Conservation (phyloP, 2,113 vertebrate genomes). For the Macquaria australasica region DNA sequence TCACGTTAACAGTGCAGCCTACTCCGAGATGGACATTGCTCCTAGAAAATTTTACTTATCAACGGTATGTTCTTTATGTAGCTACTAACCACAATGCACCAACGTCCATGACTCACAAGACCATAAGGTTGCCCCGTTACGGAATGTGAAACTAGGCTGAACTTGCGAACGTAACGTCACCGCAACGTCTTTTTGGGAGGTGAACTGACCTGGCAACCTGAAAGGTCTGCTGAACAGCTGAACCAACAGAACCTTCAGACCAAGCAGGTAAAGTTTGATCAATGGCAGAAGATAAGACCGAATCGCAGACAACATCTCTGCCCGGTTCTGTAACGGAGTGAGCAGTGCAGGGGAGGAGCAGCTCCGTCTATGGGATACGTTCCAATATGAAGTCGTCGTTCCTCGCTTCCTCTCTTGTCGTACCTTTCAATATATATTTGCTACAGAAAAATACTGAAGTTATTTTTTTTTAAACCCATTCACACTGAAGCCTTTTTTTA, state of each 20-base stretch:
- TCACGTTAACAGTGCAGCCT: not conserved
- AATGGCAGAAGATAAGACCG: conserved; percentile 41
- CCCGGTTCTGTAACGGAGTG: not conserved
- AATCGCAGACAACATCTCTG: conserved; percentile 50
- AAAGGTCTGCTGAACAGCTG: conserved; percentile 72
- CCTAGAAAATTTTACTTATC: too few relatives aligned
- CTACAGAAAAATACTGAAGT: not conserved
- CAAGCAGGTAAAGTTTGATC: conserved; percentile 73
- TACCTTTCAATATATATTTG: not conserved
- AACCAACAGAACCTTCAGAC: conserved; percentile 69
- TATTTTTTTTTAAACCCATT: not conserved
- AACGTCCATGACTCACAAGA: not conserved
- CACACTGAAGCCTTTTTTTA: not conserved
- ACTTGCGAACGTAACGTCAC: not conserved
- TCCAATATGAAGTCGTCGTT: conserved; percentile 54
- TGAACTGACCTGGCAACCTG: conserved; percentile 75
- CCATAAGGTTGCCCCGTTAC: not conserved
- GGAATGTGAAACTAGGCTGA: not conserved
- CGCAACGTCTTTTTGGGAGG: not conserved
- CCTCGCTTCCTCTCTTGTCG: conserved; percentile 19
- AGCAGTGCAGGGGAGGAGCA: not conserved
- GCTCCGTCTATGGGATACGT: conserved; percentile 43
- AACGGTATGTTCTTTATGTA: not conserved
- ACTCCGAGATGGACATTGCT: not conserved
- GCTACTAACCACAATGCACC: not conserved